These are phyloP conservation scores for Dermatophagoides farinae DNA, from an alignment of 1,140 invertebrate species.

Conservation along the genomic window DNA sequence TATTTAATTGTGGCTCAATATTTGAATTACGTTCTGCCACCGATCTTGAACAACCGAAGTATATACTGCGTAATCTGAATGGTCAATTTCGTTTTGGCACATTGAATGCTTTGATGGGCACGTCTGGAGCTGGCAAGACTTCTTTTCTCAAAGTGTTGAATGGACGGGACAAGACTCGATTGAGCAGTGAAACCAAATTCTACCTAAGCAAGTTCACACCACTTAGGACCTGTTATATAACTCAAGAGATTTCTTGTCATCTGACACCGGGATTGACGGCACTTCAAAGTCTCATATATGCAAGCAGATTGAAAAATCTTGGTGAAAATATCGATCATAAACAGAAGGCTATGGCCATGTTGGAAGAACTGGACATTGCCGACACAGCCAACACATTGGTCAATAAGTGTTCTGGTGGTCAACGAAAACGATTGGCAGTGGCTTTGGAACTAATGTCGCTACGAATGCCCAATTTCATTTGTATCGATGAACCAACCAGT, in stretches of 20 bases:
- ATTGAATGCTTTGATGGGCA: slow-evolving; percentile 25
- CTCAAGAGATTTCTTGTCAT: background rate
- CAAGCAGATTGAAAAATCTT: background rate
- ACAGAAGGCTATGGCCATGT: background rate
- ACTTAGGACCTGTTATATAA: background rate
- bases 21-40: too few species aligned
- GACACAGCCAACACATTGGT: slow-evolving; percentile 34
- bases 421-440: slow-evolving; percentile 74
- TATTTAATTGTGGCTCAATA: background rate
- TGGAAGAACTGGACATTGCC: background rate
- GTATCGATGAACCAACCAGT: background rate
- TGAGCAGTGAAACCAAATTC: background rate
- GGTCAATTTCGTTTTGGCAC: slow-evolving; percentile 24
- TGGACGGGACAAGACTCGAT: background rate
- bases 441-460: slow-evolving; percentile 45
- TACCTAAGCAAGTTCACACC: background rate
- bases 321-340: background rate
- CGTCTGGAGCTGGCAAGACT: slow-evolving; percentile 7
- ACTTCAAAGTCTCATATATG: background rate
- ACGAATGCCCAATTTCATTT: background rate
- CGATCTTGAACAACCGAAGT: too few species aligned
- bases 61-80: background rate
- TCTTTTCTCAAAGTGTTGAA: background rate
- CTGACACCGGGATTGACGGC: slow-evolving; percentile 1
- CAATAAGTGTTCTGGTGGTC: slow-evolving; percentile 40